These are phyloP conservation scores for Callimorpha dominula DNA, from an alignment of 2,888 invertebrate species.

Conservation along the genomic window DNA sequence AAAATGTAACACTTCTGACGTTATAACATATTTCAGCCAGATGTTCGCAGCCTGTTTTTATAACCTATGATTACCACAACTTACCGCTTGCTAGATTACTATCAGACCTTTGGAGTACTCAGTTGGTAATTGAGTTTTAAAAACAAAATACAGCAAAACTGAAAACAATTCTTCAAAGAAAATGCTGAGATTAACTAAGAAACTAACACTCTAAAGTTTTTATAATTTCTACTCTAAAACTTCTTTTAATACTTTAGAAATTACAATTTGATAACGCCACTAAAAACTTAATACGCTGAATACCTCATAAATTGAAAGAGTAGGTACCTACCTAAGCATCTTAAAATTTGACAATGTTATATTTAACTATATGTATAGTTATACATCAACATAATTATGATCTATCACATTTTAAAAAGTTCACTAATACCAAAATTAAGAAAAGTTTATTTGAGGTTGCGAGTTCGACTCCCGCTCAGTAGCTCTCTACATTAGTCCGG, in stretches of 20 bases:
- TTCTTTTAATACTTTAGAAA: conserved; percentile 52
- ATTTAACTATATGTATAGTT: neutral
- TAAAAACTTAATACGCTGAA: conserved; percentile 48
- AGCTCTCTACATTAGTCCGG: too few species aligned
- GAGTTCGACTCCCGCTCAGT: too few species aligned
- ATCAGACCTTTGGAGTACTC: neutral
- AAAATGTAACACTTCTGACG: neutral
- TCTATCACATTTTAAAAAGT: too few species aligned
- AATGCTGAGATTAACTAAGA: conserved; percentile 33
- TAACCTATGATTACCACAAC: neutral
- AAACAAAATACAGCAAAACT: neutral
- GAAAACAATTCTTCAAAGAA: neutral
- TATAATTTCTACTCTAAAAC: conserved; percentile 46
- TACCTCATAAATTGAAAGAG: conserved; percentile 26
- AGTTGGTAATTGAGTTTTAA: neutral
- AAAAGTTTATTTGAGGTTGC: too few species aligned
- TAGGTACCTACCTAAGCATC: conserved; percentile 2
- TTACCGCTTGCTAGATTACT: too few species aligned
- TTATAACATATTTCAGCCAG: neutral
- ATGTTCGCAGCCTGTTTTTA: neutral
- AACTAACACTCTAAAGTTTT: conserved; percentile 47
- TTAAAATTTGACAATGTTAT: neutral
- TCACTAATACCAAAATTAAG: too few species aligned
- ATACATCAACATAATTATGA: too few species aligned
- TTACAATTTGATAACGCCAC: conserved; percentile 51